These are phyloP conservation scores for Meteorus sp. DNA, from an alignment of 1,140 invertebrate species.

Conservation along the genomic window DNA sequence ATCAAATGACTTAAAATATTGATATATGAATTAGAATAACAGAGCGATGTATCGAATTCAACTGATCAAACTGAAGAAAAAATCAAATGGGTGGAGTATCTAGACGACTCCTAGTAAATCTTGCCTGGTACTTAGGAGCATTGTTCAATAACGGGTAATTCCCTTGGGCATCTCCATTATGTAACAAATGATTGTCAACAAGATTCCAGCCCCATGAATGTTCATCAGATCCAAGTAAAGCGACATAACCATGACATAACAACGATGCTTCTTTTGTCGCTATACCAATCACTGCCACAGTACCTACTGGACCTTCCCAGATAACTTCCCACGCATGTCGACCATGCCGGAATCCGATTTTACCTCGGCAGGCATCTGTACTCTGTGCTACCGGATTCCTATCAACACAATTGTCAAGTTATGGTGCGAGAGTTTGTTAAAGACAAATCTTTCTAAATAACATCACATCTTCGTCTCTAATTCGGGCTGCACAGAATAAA, in stretches of 20 bases:
- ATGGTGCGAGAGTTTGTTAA: background rate
- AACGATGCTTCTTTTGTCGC: constrained; percentile 92
- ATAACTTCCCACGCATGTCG: constrained; percentile 98
- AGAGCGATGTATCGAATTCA: background rate
- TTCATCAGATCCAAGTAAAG: constrained; percentile 91
- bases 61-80: too few relatives aligned
- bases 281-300: constrained; percentile 93
- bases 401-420: background rate
- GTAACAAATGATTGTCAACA: constrained; percentile 95
- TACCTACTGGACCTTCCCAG: constrained; percentile 97
- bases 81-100: too few relatives aligned
- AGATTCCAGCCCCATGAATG: constrained; percentile 99
- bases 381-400: constrained; percentile 97
- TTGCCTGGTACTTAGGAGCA: constrained; percentile 96
- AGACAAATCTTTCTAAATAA: too few relatives aligned
- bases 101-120: too few relatives aligned
- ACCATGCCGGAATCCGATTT: constrained; percentile 91
- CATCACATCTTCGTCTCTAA: too few relatives aligned
- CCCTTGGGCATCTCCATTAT: constrained; percentile 94
- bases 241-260: constrained; percentile 91
- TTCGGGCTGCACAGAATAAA: too few relatives aligned
- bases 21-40: too few relatives aligned
- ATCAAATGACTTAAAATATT: too few relatives aligned
- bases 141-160: constrained; percentile 96
- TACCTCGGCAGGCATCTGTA: constrained; percentile 93